Evolutionary conservation across 2,888 invertebrate genomes (phyloP), one percentile per base, ranked within the genome.

Genomic region (Heteromyza rotundicornis): DNA sequence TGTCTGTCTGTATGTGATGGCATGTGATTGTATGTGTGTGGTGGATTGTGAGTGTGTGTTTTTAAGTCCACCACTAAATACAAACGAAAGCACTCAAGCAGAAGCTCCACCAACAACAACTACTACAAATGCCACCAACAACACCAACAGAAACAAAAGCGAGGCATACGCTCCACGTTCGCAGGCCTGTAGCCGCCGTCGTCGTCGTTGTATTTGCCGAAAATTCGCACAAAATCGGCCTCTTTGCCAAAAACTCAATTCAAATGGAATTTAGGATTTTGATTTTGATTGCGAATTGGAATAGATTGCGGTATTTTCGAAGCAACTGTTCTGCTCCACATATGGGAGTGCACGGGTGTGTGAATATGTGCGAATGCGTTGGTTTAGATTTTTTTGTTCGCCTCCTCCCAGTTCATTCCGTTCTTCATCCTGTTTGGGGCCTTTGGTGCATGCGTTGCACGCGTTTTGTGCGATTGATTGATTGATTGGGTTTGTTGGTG

Each of bases 1-100:
- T 72, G 64, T 51, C 63, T 66, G 62, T 62, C 62, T 60, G 63
- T 32, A 59, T 50, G 58, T 55, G n/a, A n/a, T n/a, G n/a, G n/a
- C n/a, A n/a, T n/a, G 17, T 20, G 32, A 16, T 23, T 44, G 40
- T 66, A 60, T 59, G 52, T n/a, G 57, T 54, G 53, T 7, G 27
- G 27, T 7, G 27, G 27, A 5, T 27, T n/a, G 64, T 64, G 61
- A 62, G 58, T 70, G 66, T 75, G 72, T 78, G 73, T 78, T 78
- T 79, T 79, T 78, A 79, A 79, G 79, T 77, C 75, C 73, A 78
- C 79, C 79, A 79, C 79, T 77, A 79, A 79, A 79, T 78, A 79
- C 79, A 79, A 79, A 78, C 73, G 78, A 78, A 79, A 78, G 78
- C 78, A 79, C 74, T 79, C 76, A 78, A 77, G 76, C 76, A 71